These are phyloP conservation scores for Chaetura pelagica DNA, from an alignment of 2,113 vertebrate species.

Conservation along the genomic window DNA sequence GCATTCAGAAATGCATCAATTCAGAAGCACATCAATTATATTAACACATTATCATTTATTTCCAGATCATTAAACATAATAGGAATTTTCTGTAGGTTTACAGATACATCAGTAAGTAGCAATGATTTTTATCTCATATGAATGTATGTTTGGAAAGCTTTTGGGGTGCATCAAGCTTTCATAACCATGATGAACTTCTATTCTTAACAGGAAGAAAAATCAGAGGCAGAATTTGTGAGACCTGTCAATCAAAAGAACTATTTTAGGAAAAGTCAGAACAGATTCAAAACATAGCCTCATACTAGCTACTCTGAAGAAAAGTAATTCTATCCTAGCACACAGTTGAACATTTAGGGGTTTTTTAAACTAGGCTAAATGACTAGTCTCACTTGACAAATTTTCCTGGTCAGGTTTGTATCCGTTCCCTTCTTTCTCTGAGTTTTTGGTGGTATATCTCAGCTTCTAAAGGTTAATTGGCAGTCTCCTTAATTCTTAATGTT, in stretches of 20 bases:
- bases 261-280: background rate
- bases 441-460: background rate
- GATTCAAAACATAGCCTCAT: too few relatives aligned
- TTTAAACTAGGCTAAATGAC: background rate
- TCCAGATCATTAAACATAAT: background rate
- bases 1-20: background rate
- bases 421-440: background rate
- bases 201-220: background rate
- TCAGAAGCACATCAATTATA: background rate
- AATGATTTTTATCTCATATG: background rate
- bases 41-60: background rate
- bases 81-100: background rate
- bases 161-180: background rate
- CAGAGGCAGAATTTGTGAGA: background rate
- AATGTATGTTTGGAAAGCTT: background rate
- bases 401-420: background rate
- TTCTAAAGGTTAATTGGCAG: background rate
- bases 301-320: too few relatives aligned
- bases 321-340: too few relatives aligned
- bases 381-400: background rate
- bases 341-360: background rate
- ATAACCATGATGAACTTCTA: background rate
- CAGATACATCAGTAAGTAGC: background rate
- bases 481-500: background rate
- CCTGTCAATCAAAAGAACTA: background rate